Conservation (phyloP, 2,797 vertebrate genomes). For the Tarsius wallacei region DNA sequence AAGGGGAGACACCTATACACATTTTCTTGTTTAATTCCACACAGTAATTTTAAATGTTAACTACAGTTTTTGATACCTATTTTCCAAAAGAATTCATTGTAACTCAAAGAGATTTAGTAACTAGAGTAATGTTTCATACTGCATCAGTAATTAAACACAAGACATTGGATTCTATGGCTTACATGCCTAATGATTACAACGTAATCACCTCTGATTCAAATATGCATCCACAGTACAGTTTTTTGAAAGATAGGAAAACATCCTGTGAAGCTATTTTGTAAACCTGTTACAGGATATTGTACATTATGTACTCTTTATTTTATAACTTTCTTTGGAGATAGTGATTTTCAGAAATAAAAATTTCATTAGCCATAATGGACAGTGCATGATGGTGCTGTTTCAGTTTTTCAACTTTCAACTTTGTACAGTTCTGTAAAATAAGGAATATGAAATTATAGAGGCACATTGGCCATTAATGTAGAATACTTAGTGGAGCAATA, state of each 20-base stretch:
- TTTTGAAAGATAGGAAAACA: constrained; percentile 12
- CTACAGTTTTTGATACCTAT: not conserved
- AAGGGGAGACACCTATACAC: not conserved
- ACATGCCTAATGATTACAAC: not conserved
- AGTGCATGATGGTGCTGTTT: not conserved
- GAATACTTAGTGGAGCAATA: not conserved
- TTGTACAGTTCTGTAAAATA: constrained; percentile 31
- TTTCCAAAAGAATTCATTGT: constrained; percentile 18
- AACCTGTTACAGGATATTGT: not conserved
- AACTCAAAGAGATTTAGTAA: constrained; percentile 29
- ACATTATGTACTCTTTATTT: constrained; percentile 14
- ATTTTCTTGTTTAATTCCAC: constrained; percentile 26
- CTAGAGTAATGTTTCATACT: not conserved
- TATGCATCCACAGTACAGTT: not conserved
- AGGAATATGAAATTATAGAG: not conserved
- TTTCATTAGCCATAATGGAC: not conserved
- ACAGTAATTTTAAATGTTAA: not conserved
- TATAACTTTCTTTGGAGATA: constrained; percentile 21
- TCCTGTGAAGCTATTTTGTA: constrained; percentile 1
- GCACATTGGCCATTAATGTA: not conserved
- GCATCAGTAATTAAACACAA: constrained; percentile 38
- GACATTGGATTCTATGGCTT: not conserved
- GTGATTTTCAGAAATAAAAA: constrained; percentile 49
- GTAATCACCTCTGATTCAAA: constrained; percentile 14
- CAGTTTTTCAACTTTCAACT: not conserved